Evolutionary conservation across 53 echinoderm and acorn worm species (phyloP).

Genomic region (Actinopyga echinites): DNA sequence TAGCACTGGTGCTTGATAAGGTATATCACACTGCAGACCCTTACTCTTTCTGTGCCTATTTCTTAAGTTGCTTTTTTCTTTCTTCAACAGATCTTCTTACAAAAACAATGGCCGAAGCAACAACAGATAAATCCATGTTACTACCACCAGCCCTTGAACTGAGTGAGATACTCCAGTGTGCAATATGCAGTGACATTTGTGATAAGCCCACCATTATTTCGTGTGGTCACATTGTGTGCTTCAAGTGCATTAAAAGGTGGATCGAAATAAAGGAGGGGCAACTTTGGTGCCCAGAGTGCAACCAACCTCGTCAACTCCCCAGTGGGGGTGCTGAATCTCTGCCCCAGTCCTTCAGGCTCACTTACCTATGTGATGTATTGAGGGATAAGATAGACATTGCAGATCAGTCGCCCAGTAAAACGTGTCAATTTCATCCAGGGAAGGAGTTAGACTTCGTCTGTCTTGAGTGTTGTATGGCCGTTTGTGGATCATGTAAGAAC

Average conservation of each 20-base stretch:
- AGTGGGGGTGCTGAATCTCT: slow-evolving; percentile 39
- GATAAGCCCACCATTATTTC: slow-evolving; percentile 48
- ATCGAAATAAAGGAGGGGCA: slow-evolving; percentile 20
- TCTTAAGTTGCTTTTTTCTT: too few species aligned
- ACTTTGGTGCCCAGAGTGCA: slow-evolving; percentile 53
- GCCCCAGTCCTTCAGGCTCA: slow-evolving; percentile 55
- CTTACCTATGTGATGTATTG: slow-evolving; percentile 37
- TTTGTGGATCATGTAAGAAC: slow-evolving; percentile 34
- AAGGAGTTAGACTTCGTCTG: slow-evolving; percentile 42
- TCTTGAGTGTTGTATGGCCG: slow-evolving; percentile 41
- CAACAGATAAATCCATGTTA: not conserved
- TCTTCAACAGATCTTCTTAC: not conserved
- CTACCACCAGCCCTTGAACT: not conserved
- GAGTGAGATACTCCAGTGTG: slow-evolving; percentile 42
- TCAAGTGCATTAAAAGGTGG: slow-evolving; percentile 50
- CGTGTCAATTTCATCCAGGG: slow-evolving; percentile 45
- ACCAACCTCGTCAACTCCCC: slow-evolving; percentile 34
- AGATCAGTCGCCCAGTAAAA: not conserved
- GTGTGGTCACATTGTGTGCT: slow-evolving; percentile 61
- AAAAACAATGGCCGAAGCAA: not conserved
- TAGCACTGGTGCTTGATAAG: too few species aligned
- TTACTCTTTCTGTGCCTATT: too few species aligned
- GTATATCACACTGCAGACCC: too few species aligned
- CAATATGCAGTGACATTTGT: slow-evolving; percentile 48
- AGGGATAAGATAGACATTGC: slow-evolving; percentile 12